phyloP scores from a whole-genome alignment of 2,888 invertebrate species.

The Cataglyphis albicans region DNA sequence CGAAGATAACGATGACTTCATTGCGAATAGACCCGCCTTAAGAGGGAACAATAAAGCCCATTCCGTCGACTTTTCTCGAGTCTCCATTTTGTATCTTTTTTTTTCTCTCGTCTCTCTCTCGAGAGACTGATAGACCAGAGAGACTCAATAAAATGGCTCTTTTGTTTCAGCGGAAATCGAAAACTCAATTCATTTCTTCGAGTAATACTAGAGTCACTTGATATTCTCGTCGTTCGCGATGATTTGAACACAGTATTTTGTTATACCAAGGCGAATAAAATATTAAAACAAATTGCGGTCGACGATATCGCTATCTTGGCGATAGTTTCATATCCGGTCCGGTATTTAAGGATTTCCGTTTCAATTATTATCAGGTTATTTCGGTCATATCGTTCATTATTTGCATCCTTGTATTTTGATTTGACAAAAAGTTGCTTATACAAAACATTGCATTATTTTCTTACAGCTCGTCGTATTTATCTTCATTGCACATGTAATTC shows the following conservation, averaged over 20 bases:
- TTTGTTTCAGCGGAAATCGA: not conserved
- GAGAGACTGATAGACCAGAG: conserved; percentile 19
- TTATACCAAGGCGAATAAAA: not conserved
- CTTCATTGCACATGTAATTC: conserved; percentile 27
- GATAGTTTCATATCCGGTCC: conserved; percentile 65
- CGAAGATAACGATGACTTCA: conserved; percentile 86
- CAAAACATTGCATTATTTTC: not conserved
- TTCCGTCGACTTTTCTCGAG: conserved; percentile 87
- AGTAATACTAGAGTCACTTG: not conserved
- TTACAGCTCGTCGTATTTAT: not conserved
- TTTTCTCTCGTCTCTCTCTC: not conserved
- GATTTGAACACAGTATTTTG: not conserved
- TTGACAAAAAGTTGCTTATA: not conserved
- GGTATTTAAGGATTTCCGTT: conserved; percentile 54
- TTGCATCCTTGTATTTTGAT: conserved; percentile 14
- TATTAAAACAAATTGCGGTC: conserved; percentile 12
- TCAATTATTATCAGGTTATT: conserved; percentile 54
- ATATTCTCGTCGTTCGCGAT: not conserved
- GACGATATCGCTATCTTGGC: conserved; percentile 50
- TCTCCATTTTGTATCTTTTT: conserved; percentile 75
- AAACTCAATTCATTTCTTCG: conserved; percentile 2
- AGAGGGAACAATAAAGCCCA: conserved; percentile 88
- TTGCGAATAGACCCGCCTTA: conserved; percentile 88
- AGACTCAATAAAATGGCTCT: conserved; percentile 10
- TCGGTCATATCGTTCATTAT: conserved; percentile 36